Evolutionary conservation across 2,888 invertebrate genomes (phyloP).

Genomic region (Myopa testacea): DNA sequence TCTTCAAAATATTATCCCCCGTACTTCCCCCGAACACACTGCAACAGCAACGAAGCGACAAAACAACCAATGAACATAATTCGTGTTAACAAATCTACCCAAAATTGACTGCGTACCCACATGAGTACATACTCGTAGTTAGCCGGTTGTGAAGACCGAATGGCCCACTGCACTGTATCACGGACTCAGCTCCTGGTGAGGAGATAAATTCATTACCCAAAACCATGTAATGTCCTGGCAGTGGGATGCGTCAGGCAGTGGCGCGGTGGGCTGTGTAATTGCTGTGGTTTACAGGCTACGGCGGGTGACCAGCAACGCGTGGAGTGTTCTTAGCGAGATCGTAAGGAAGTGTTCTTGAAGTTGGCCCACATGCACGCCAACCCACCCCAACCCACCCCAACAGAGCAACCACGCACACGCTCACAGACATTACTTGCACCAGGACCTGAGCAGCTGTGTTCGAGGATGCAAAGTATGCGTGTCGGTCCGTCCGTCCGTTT

Average conservation of each 20-base stretch:
- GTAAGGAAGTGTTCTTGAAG: slow-evolving; percentile 44
- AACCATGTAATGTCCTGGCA: slow-evolving; percentile 67
- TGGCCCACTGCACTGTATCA: slow-evolving; percentile 43
- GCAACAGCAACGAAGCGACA: slow-evolving; percentile 33
- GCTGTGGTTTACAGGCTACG: slow-evolving; percentile 28
- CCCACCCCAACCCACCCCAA: not conserved
- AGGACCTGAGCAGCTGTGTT: not conserved
- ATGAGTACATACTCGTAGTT: slow-evolving; percentile 34
- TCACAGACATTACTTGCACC: not conserved
- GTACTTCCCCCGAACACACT: not conserved
- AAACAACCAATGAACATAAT: slow-evolving; percentile 61
- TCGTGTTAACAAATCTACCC: slow-evolving; percentile 66
- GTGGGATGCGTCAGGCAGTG: slow-evolving; percentile 44
- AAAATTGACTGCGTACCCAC: slow-evolving; percentile 60
- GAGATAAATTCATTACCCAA: slow-evolving; percentile 68
- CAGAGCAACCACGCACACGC: not conserved
- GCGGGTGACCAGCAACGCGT: not conserved
- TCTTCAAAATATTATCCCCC: slow-evolving; percentile 13
- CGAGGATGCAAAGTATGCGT: slow-evolving; percentile 5
- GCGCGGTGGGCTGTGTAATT: slow-evolving; percentile 4
- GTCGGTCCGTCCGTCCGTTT: slow-evolving; percentile 13
- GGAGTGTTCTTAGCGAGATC: slow-evolving; percentile 42
- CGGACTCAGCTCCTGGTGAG: slow-evolving; percentile 61
- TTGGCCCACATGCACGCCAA: not conserved
- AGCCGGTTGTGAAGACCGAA: slow-evolving; percentile 18